Conservation (phyloP, 1,140 invertebrate species). For the Schlechtendalia chinensis region DNA sequence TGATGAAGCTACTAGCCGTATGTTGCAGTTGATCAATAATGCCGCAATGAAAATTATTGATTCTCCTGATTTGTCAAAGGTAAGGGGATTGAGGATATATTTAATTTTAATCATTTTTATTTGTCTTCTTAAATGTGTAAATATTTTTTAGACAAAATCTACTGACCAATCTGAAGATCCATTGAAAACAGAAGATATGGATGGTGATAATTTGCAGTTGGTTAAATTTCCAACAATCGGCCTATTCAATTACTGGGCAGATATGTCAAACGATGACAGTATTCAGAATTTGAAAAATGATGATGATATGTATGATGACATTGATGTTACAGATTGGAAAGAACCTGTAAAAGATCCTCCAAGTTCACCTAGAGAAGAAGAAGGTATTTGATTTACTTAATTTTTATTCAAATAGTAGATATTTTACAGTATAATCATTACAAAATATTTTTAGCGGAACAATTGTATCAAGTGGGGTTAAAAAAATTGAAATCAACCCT, state of each 20-base stretch:
- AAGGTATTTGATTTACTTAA: background rate
- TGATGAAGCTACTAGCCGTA: conserved; percentile 23
- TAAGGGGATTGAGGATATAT: background rate
- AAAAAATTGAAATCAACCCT: conserved; percentile 66
- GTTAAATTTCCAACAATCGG: conserved; percentile 19
- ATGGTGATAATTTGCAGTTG: conserved; percentile 51
- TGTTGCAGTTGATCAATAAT: conserved; percentile 42
- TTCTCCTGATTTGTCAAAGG: conserved; percentile 56
- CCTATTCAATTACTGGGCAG: conserved; percentile 23
- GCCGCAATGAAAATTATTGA: conserved; percentile 55
- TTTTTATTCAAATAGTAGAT: background rate
- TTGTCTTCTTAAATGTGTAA: background rate
- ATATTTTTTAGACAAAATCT: conserved; percentile 17
- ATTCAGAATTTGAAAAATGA: conserved; percentile 19
- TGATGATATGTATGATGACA: conserved; percentile 22
- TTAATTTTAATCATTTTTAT: conserved; percentile 45
- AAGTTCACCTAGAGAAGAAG: conserved; percentile 20
- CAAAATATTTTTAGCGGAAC: conserved; percentile 60
- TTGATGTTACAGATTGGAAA: conserved; percentile 36
- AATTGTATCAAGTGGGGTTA: conserved; percentile 67
- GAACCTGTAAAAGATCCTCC: conserved; percentile 1
- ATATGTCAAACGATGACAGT: conserved; percentile 26
- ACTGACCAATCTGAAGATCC: conserved; percentile 28
- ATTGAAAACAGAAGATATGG: conserved; percentile 48
- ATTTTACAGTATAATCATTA: background rate